Conservation (phyloP, 2,888 invertebrate species). For the Cheilosia scutellata region DNA sequence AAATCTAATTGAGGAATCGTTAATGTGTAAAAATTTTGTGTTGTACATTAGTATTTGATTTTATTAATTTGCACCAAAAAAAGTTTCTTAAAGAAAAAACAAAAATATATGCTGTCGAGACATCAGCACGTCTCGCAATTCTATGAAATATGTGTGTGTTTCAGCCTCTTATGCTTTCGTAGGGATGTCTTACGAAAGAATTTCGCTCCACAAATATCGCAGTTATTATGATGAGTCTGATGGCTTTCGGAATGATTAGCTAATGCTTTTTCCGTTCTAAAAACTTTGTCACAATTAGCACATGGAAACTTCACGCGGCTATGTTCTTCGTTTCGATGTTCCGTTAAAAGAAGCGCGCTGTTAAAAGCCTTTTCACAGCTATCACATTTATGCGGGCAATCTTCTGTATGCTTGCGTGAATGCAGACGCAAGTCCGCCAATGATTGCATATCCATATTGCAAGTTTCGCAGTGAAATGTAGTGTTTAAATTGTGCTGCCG, state of each 20-base stretch:
- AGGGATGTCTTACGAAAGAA: constrained; percentile 55
- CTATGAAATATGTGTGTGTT: constrained; percentile 26
- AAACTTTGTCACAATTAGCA: constrained; percentile 20
- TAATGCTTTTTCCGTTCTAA: constrained; percentile 16
- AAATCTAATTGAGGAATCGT: no score
- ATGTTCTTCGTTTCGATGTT: constrained; percentile 52
- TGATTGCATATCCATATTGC: constrained; percentile 20
- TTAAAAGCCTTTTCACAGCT: constrained; percentile 43
- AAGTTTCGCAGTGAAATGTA: constrained; percentile 41
- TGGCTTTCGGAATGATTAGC: constrained; percentile 14
- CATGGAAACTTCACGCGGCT: constrained; percentile 35
- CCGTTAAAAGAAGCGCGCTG: constrained; percentile 15
- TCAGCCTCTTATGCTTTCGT: constrained; percentile 64
- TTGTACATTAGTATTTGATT: no score
- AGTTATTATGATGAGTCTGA: constrained; percentile 1
- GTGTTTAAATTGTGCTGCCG: constrained; percentile 33
- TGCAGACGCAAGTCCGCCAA: constrained; percentile 33
- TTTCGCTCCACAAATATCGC: constrained; percentile 52
- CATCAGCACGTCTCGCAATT: no score
- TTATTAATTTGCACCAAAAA: no score
- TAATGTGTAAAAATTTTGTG: no score
- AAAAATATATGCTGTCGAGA: no score
- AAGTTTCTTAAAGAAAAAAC: no score
- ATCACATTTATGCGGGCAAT: constrained; percentile 44
- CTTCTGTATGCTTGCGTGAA: constrained; percentile 33